phyloP scores from a whole-genome alignment of 2,797 vertebrate species.

The Cryptoblepharus egeriae region DNA sequence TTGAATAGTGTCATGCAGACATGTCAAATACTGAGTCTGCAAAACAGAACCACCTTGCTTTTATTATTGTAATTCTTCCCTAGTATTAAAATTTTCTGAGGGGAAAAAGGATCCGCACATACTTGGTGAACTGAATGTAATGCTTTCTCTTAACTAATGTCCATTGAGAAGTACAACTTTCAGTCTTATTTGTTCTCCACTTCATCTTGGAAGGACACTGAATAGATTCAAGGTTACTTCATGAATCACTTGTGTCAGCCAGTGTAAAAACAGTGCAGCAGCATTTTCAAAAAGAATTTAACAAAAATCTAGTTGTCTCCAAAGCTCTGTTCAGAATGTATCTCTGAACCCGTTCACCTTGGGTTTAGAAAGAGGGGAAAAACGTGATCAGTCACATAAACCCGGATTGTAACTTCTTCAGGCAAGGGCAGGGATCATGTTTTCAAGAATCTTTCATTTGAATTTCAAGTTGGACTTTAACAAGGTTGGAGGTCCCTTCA shows the following conservation, averaged over 20 bases:
- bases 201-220: conserved; percentile 10
- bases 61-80: conserved; percentile 9
- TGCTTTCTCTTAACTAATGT: conserved; percentile 8
- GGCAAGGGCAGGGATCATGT: background rate
- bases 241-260: conserved; percentile 24
- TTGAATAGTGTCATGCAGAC: conserved; percentile 5
- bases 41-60: background rate
- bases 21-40: background rate
- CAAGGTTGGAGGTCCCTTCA: background rate
- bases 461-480: background rate
- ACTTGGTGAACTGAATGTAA: background rate
- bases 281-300: background rate
- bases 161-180: background rate
- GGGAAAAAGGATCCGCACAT: background rate
- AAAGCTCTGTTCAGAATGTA: background rate
- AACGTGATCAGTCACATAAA: background rate
- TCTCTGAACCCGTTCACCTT: background rate
- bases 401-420: background rate
- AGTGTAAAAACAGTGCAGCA: background rate
- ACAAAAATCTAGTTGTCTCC: conserved; percentile 1
- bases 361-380: background rate
- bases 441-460: background rate
- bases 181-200: conserved; percentile 6
- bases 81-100: background rate
- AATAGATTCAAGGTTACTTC: conserved; percentile 18